phyloP scores from a whole-genome alignment of 2,888 invertebrate genomes.

The Luperina nickerlii region DNA sequence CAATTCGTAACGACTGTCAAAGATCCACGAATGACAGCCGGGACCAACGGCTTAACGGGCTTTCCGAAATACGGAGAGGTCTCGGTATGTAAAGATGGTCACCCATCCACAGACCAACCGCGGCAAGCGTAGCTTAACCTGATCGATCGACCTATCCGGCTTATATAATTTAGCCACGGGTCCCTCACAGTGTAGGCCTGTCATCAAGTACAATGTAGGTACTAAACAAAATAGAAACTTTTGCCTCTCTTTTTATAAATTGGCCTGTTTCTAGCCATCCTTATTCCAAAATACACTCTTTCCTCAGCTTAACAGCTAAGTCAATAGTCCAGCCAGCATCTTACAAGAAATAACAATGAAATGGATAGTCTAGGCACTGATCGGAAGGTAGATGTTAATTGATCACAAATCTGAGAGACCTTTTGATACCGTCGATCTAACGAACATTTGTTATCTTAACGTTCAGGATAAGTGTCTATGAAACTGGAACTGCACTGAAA shows the following conservation, averaged over 20 bases:
- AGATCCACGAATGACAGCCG: too few species aligned
- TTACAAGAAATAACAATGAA: neutral
- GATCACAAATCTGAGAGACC: neutral
- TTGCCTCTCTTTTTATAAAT: neutral
- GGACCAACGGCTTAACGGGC: too few species aligned
- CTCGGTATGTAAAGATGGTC: too few species aligned
- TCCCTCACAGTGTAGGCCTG: neutral
- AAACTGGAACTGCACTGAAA: neutral
- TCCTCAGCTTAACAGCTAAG: neutral
- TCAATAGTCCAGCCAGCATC: neutral
- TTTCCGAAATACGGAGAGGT: too few species aligned
- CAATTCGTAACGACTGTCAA: too few species aligned
- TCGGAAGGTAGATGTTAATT: conserved; percentile 11
- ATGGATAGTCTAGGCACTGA: neutral
- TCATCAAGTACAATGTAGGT: neutral
- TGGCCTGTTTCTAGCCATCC: neutral
- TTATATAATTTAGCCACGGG: too few species aligned
- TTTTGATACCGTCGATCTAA: neutral
- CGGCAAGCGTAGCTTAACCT: too few species aligned
- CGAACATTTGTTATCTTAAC: neutral
- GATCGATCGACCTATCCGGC: too few species aligned
- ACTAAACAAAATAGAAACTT: neutral
- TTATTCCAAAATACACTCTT: neutral
- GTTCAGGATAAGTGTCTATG: neutral
- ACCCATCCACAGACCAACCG: too few species aligned